phyloP scores from a whole-genome alignment of 2,888 invertebrate species.

The Dolichomitus sp. region DNA sequence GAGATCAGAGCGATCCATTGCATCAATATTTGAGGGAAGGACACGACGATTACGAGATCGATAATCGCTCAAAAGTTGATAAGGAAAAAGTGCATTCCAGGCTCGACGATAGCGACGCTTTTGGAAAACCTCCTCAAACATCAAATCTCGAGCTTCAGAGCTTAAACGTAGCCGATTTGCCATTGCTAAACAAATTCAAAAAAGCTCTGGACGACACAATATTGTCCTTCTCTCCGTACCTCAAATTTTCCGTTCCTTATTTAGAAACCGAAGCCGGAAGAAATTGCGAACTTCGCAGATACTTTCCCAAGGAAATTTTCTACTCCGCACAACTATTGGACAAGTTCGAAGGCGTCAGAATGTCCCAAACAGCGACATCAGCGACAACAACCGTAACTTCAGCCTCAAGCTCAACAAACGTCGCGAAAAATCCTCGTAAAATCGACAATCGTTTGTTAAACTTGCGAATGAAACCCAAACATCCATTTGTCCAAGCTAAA shows the following conservation, averaged over 20 bases:
- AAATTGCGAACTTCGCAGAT: constrained; percentile 91
- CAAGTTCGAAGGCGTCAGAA: constrained; percentile 78
- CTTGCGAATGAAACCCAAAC: constrained; percentile 88
- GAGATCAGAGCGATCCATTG: constrained; percentile 95
- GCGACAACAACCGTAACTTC: constrained; percentile 2
- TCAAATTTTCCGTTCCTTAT: constrained; percentile 94
- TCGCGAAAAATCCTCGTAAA: constrained; percentile 45
- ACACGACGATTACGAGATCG: constrained; percentile 85
- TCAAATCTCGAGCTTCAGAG: constrained; percentile 75
- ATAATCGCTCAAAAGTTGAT: constrained; percentile 83
- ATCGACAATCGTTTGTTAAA: constrained; percentile 56
- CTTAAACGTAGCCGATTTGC: constrained; percentile 88
- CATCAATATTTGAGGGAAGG: constrained; percentile 87
- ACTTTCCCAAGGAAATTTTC: constrained; percentile 92
- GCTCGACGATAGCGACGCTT: constrained; percentile 62
- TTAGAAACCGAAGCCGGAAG: constrained; percentile 94
- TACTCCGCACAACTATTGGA: constrained; percentile 89
- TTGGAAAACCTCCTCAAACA: constrained; percentile 62
- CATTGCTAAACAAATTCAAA: constrained; percentile 90
- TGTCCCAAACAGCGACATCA: constrained; percentile 69
- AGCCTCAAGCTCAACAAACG: neutral
- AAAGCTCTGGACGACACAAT: constrained; percentile 92
- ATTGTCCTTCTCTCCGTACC: constrained; percentile 95
- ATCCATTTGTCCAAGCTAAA: constrained; percentile 92
- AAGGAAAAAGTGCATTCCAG: constrained; percentile 81